phyloP scores from a whole-genome alignment of 1,140 invertebrate genomes.

The Diabrotica undecimpunctata region DNA sequence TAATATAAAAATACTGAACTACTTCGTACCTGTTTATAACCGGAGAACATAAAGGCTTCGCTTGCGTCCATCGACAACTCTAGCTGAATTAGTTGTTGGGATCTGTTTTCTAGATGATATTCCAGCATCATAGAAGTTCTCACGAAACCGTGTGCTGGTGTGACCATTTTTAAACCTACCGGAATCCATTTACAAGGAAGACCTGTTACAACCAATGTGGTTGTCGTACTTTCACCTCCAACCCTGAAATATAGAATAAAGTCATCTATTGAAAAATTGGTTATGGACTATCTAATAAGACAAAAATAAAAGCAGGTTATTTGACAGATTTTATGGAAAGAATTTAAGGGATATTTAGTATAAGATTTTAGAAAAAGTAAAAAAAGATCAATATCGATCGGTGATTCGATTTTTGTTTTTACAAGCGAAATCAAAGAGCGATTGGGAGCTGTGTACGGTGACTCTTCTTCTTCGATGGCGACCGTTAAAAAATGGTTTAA shows the following conservation, averaged over 20 bases:
- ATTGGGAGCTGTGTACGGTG: too few species aligned
- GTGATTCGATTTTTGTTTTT: too few species aligned
- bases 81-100: constrained; percentile 67
- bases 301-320: too few species aligned
- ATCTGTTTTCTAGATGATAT: constrained; percentile 72
- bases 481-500: too few species aligned
- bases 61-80: constrained; percentile 73
- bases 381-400: too few species aligned
- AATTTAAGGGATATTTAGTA: too few species aligned
- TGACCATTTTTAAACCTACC: constrained; percentile 66
- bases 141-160: constrained; percentile 72
- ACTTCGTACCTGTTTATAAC: constrained; percentile 74
- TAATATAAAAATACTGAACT: neutral
- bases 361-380: too few species aligned
- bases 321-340: too few species aligned
- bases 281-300: too few species aligned
- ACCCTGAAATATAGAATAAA: constrained; percentile 30
- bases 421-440: too few species aligned
- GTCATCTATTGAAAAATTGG: neutral
- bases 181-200: constrained; percentile 63
- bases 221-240: constrained; percentile 45
- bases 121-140: constrained; percentile 65
- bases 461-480: too few species aligned
- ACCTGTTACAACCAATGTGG: constrained; percentile 54
- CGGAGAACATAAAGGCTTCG: constrained; percentile 87